These are phyloP conservation scores for Channallabes apus DNA, from an alignment of 2,797 vertebrate genomes.

Conservation along the genomic window DNA sequence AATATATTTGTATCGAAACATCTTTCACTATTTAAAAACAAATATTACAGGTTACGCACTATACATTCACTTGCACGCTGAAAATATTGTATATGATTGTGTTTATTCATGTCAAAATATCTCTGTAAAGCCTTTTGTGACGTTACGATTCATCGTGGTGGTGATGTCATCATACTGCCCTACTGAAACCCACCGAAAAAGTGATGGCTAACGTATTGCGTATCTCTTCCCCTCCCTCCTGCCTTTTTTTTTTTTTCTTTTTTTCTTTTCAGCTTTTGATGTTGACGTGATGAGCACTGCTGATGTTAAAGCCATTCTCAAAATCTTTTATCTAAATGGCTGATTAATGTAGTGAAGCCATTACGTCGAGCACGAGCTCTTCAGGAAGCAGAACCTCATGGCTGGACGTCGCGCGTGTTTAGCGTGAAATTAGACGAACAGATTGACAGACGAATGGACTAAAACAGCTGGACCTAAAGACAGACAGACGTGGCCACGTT, in stretches of 20 bases:
- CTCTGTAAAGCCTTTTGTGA: not conserved
- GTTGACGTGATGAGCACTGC: not conserved
- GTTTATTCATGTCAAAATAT: no score
- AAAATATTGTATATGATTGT: not conserved
- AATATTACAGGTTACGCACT: no score
- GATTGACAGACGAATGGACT: not conserved
- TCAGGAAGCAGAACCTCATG: not conserved
- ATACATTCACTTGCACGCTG: no score
- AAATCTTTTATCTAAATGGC: not conserved
- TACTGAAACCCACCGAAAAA: not conserved
- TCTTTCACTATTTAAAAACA: no score
- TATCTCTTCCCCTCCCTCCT: no score
- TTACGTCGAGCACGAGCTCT: not conserved
- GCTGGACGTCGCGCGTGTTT: not conserved
- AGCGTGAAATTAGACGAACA: no score
- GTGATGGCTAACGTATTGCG: not conserved
- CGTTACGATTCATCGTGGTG: not conserved
- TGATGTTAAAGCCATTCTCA: not conserved
- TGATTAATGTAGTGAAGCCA: no score
- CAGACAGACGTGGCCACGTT: not conserved
- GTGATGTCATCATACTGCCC: not conserved
- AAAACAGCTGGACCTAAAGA: not conserved
- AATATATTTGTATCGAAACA: no score
- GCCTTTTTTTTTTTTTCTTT: no score
- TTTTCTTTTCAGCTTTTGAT: no score